Evolutionary conservation across 23 tunicate species (phyloP).

Genomic region (Trididemnum nubilum): DNA sequence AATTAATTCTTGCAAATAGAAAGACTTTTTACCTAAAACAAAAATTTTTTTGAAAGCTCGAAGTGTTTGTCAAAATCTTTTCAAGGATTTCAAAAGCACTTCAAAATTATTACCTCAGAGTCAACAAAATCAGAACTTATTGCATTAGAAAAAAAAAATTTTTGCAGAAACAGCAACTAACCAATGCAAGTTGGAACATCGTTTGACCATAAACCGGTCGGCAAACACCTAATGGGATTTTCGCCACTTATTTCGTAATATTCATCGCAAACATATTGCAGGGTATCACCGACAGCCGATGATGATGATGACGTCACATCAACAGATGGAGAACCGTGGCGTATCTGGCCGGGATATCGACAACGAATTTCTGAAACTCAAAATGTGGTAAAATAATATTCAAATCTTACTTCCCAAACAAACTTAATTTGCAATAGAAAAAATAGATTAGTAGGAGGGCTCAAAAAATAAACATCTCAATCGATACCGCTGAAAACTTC

Average conservation of each 20-base stretch:
- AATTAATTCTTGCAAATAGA: neutral
- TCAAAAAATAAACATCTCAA: too few relatives aligned
- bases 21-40: too few relatives aligned
- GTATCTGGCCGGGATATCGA: neutral
- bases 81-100: too few relatives aligned
- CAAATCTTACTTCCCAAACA: neutral
- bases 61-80: too few relatives aligned
- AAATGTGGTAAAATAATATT: neutral
- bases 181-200: constrained; percentile 52
- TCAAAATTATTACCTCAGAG: too few relatives aligned
- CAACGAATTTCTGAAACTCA: constrained; percentile 28
- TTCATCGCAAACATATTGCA: constrained; percentile 14
- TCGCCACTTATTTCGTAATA: constrained; percentile 27
- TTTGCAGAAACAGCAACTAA: constrained; percentile 2
- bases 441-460: too few relatives aligned
- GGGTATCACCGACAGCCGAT: neutral
- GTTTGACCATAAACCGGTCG: constrained; percentile 41
- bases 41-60: too few relatives aligned
- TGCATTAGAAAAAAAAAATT: too few relatives aligned
- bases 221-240: constrained; percentile 31
- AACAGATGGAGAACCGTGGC: neutral
- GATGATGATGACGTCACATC: neutral
- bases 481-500: too few relatives aligned
- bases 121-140: too few relatives aligned
- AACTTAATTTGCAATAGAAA: too few relatives aligned